phyloP scores from a whole-genome alignment of 1,140 invertebrate genomes.

The Subanguina moxae region DNA sequence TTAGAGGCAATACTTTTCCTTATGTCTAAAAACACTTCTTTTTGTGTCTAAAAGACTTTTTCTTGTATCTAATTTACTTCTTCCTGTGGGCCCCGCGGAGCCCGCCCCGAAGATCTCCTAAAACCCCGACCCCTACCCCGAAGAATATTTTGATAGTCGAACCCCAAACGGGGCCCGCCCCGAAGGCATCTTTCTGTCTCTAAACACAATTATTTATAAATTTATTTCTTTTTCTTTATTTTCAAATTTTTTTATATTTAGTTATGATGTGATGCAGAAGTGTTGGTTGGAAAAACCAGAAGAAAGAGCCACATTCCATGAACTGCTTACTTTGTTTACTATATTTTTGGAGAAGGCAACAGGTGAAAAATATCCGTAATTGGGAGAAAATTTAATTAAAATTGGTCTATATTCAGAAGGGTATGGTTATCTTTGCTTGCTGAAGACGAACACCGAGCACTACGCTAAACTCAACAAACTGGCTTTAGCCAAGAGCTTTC shows the following conservation, averaged over 20 bases:
- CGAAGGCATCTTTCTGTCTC: too few species aligned
- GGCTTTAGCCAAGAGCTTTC: background rate
- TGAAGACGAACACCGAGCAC: background rate
- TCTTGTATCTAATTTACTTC: too few species aligned
- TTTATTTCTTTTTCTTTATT: too few species aligned
- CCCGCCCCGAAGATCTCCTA: too few species aligned
- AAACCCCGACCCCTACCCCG: too few species aligned
- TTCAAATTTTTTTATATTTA: background rate
- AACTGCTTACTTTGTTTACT: background rate
- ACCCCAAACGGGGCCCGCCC: too few species aligned
- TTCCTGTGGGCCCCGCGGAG: too few species aligned
- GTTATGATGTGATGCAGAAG: slow-evolving; percentile 4
- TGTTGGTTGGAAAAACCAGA: slow-evolving; percentile 1
- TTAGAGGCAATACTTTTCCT: too few species aligned
- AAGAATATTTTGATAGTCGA: too few species aligned
- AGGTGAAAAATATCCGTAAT: background rate
- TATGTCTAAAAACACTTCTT: too few species aligned
- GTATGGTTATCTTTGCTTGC: background rate
- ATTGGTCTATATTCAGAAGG: background rate
- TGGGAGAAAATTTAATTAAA: background rate
- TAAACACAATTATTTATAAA: too few species aligned
- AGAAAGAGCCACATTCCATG: background rate
- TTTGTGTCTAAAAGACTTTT: too few species aligned
- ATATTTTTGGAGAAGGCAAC: slow-evolving; percentile 1
- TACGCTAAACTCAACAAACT: background rate